phyloP scores from a whole-genome alignment of 2,888 invertebrate species.

The Clitarchus hookeri region DNA sequence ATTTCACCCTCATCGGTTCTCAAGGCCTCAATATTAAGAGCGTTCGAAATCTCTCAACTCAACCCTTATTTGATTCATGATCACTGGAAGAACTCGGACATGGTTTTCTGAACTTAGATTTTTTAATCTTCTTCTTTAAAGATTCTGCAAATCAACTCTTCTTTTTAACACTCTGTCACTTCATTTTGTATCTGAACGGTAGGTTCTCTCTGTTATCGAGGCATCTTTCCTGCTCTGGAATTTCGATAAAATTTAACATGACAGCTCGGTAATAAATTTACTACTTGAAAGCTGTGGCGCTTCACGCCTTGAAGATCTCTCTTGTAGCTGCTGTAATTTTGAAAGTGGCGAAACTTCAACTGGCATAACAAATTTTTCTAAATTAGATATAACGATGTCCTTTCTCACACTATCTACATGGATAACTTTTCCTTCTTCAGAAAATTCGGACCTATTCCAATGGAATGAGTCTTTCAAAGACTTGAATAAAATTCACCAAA shows the following conservation, averaged over 20 bases:
- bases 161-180: not conserved
- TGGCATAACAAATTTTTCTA: not conserved
- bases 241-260: not conserved
- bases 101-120: not conserved
- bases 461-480: not conserved
- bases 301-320: not conserved
- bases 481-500: not conserved
- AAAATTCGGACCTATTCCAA: too few relatives aligned
- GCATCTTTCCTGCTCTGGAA: not conserved
- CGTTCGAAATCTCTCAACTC: too few relatives aligned
- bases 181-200: not conserved
- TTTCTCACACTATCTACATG: not conserved
- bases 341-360: not conserved
- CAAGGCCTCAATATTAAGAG: too few relatives aligned
- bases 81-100: too few relatives aligned
- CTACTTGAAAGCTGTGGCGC: not conserved
- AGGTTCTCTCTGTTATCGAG: not conserved
- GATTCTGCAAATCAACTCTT: not conserved
- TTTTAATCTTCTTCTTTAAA: not conserved
- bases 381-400: not conserved
- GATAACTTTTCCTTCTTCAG: not conserved
- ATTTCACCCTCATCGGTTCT: too few relatives aligned
- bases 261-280: not conserved
- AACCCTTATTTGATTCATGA: too few relatives aligned
- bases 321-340: not conserved